Conservation (phyloP, 2,888 invertebrate genomes). For the Hyposoter didymator region DNA sequence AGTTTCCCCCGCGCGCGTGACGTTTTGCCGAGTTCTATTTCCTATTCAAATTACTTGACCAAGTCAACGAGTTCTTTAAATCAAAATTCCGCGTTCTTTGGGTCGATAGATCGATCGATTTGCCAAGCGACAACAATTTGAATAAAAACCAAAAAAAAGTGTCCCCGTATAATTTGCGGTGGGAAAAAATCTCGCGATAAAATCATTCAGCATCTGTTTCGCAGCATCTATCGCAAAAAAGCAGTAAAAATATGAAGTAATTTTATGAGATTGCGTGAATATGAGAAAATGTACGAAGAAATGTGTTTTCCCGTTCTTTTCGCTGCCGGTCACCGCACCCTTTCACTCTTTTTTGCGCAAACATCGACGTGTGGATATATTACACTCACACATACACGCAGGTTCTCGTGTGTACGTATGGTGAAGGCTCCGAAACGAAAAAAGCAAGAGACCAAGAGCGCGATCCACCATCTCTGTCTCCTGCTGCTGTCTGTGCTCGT, state of each 20-base stretch:
- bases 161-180: background rate
- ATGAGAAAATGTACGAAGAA: background rate
- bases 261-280: constrained; percentile 4
- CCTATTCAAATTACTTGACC: background rate
- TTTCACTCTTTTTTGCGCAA: constrained; percentile 3
- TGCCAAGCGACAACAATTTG: background rate
- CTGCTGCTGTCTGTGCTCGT: constrained; percentile 25
- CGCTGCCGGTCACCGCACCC: constrained; percentile 22
- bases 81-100: background rate
- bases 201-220: background rate
- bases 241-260: constrained; percentile 3
- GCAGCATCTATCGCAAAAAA: background rate
- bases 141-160: background rate
- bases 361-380: background rate
- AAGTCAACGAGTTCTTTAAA: background rate
- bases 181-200: background rate
- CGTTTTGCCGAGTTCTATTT: background rate
- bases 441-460: constrained; percentile 32
- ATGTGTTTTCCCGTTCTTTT: constrained; percentile 3
- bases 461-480: constrained; percentile 34
- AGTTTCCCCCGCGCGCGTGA: background rate
- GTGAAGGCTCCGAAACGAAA: background rate
- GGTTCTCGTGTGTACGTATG: background rate
- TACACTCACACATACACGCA: background rate
- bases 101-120: background rate